phyloP scores from a whole-genome alignment of 2,113 vertebrate genomes.

The Marmota flaviventris region DNA sequence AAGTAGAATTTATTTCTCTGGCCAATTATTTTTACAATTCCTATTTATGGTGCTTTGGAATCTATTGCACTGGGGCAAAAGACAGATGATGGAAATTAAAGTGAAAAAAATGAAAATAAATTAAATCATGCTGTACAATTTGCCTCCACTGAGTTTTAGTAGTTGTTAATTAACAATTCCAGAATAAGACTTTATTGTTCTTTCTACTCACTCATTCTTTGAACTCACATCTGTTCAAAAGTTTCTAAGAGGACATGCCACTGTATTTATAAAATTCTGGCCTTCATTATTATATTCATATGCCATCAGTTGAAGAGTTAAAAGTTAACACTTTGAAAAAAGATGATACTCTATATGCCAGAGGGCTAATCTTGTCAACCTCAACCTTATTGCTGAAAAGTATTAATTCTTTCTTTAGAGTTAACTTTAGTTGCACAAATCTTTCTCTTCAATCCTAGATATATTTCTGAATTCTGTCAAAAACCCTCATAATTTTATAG shows the following conservation, averaged over 20 bases:
- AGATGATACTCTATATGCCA: not conserved
- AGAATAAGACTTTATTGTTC: not conserved
- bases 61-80: not conserved
- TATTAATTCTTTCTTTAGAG: not conserved
- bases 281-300: not conserved
- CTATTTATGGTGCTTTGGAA: not conserved
- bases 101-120: not conserved
- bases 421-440: not conserved
- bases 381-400: not conserved
- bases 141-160: not conserved
- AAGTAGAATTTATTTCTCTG: not conserved
- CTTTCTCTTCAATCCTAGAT: not conserved
- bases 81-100: not conserved
- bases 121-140: not conserved
- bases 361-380: not conserved
- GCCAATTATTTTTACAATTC: not conserved
- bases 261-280: not conserved
- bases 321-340: not conserved
- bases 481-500: not conserved
- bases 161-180: not conserved
- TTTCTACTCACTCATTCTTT: not conserved
- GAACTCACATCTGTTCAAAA: not conserved
- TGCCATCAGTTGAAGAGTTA: not conserved
- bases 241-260: not conserved
- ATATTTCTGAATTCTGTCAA: not conserved